Evolutionary conservation across 2,797 vertebrate species (phyloP).

Genomic region (Amblyopsis hoosieri): DNA sequence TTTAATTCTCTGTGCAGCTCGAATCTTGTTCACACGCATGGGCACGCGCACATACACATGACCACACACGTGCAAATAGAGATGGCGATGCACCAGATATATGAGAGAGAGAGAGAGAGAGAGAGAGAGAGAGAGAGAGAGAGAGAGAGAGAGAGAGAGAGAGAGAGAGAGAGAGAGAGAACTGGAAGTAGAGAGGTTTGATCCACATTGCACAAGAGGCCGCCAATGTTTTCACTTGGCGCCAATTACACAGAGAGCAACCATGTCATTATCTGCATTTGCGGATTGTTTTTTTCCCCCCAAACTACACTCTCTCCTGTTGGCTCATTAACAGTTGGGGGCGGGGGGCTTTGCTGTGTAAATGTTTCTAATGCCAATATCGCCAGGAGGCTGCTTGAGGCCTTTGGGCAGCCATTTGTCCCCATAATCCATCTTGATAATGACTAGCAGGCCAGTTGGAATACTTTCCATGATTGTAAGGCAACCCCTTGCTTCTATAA

Average conservation of each 20-base stretch:
- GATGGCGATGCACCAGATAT: neutral
- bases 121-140: conserved; percentile 54
- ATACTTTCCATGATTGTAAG: conserved; percentile 56
- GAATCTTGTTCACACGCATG: conserved; percentile 62
- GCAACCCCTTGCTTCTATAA: conserved; percentile 36
- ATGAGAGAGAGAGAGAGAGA: conserved; percentile 20
- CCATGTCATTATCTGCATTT: conserved; percentile 77
- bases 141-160: conserved; percentile 37
- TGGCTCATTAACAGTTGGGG: conserved; percentile 70
- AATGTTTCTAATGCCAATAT: conserved; percentile 69
- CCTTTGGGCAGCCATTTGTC: conserved; percentile 71
- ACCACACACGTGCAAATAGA: conserved; percentile 46
- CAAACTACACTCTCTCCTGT: conserved; percentile 63
- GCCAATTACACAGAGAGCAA: conserved; percentile 75
- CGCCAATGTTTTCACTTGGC: conserved; percentile 68
- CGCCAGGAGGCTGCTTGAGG: conserved; percentile 65
- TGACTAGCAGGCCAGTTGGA: conserved; percentile 70
- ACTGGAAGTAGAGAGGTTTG: neutral
- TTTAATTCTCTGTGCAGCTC: conserved; percentile 76
- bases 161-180: conserved; percentile 9
- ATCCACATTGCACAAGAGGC: conserved; percentile 8
- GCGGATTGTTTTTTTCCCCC: conserved; percentile 66
- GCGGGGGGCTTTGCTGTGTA: conserved; percentile 52
- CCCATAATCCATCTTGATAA: conserved; percentile 76
- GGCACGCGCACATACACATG: conserved; percentile 14